Percentiles rank a stretch among this genome's conserved stretches.
Conservation (phyloP, 2,797 vertebrate genomes). For the Betta splendens region DNA sequence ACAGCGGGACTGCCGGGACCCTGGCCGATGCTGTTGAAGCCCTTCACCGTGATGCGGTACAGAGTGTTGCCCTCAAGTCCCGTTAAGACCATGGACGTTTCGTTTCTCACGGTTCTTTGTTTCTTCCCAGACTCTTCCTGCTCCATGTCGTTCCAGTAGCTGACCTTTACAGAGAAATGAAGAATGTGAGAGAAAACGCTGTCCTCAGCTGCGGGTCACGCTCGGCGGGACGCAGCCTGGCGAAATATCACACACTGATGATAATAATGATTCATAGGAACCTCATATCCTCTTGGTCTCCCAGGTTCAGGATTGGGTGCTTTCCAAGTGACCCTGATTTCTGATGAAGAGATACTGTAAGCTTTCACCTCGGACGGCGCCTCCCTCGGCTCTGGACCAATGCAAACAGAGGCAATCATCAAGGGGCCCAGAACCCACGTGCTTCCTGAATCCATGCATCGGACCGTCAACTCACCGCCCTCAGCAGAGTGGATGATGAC, state of each 20-base stretch:
- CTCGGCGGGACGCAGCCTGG: conserved; percentile 1
- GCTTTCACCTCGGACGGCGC: conserved; percentile 90
- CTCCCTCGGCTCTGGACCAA: conserved; percentile 89
- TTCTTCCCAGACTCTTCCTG: conserved; percentile 89
- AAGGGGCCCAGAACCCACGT: neutral
- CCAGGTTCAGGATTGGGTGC: conserved; percentile 90
- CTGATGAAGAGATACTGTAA: conserved; percentile 88
- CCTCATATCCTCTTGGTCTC: conserved; percentile 94
- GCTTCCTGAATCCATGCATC: neutral
- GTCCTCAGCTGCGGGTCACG: neutral
- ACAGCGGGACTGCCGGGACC: conserved; percentile 87
- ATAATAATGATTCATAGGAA: conserved; percentile 64
- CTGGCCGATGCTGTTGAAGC: conserved; percentile 94
- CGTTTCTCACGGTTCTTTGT: conserved; percentile 88
- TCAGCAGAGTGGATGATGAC: conserved; percentile 94
- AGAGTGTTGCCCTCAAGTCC: conserved; percentile 90
- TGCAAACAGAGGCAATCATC: neutral
- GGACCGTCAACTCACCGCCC: conserved; percentile 85
- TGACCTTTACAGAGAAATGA: conserved; percentile 81
- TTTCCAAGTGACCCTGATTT: conserved; percentile 92
- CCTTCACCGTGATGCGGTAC: conserved; percentile 90
- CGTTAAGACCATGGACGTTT: conserved; percentile 88
- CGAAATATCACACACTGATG: conserved; percentile 11
- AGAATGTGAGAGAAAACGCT: neutral
- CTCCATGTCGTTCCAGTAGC: conserved; percentile 91